Evolutionary conservation across 1,140 invertebrate genomes (phyloP), one percentile per base, ranked within the genome.

Genomic region (Cotesia typhae): DNA sequence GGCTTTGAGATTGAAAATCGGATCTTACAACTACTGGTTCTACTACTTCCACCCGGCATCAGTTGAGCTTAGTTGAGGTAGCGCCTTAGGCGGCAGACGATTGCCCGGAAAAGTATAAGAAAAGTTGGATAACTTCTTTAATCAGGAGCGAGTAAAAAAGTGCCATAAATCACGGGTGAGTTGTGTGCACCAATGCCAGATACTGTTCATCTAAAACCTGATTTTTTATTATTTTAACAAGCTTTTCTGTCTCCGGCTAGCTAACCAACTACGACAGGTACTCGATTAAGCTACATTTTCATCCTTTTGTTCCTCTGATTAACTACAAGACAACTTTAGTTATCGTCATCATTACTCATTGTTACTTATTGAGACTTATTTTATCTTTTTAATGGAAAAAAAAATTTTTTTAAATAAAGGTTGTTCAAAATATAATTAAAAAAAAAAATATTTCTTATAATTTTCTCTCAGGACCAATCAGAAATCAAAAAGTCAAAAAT

Each of bases 51-150:
- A 28, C 28, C 28, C 28, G 28, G 28, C 28, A 28, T 52, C 51
- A 52, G 53, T 57, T 9, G 53, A n/a, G 5, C 6, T 20, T 7
- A 20, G n/a, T n/a, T 57, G 53, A 17, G 53, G 53, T 14, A 57
- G 41, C 41, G 41, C 41, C 41, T 6, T n/a, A 20, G 53, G 20
- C 28, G 20, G 41, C 17, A 65, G 36, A 66, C 60, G 60, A 66
- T 41, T 35, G n/a, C 64, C 47, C 14, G 4, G 14, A 59, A 12
- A n/a, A 51, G 64, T 28, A 28, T 41, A 37, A 66, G 41, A 41
- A 52, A 66, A 66, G 64, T 66, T 51, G 41, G 64, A 66, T 28
- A 66, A 66, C 64, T 66, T 66, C 64, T 51, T 66, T 66, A 66
- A 53, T 53, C 38, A 63, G 60, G 28, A 59, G 36, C 41, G 51